These are phyloP conservation scores for Bugulina stolonifera DNA, from an alignment of 2,888 invertebrate species.

Conservation along the genomic window DNA sequence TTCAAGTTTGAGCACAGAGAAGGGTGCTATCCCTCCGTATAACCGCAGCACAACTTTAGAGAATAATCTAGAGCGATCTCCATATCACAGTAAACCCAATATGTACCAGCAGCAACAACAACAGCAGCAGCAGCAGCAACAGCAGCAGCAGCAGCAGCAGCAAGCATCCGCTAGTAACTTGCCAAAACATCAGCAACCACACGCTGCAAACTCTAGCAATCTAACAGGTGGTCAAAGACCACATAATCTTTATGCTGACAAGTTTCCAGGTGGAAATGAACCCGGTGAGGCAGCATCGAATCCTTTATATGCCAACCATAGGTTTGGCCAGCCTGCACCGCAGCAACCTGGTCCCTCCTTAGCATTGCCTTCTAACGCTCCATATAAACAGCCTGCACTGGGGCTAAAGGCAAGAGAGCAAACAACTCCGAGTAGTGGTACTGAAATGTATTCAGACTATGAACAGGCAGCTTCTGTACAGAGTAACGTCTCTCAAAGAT, in stretches of 20 bases:
- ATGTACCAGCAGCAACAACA: background rate
- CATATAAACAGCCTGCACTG: too few relatives aligned
- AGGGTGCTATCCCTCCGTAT: background rate
- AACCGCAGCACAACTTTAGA: constrained; percentile 6
- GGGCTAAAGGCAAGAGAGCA: too few relatives aligned
- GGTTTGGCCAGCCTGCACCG: background rate
- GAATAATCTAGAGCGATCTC: background rate
- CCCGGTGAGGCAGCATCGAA: background rate
- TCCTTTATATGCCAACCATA: background rate
- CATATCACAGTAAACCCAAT: background rate
- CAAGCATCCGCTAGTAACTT: too few relatives aligned
- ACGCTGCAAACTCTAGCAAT: background rate
- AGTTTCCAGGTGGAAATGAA: background rate
- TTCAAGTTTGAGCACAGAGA: constrained; percentile 14
- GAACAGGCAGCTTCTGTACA: too few relatives aligned
- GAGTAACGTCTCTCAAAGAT: too few relatives aligned
- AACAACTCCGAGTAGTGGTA: too few relatives aligned
- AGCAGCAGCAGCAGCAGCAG: too few relatives aligned
- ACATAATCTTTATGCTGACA: background rate
- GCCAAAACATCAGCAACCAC: too few relatives aligned
- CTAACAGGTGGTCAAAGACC: background rate
- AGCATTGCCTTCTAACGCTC: too few relatives aligned
- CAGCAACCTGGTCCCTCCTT: too few relatives aligned
- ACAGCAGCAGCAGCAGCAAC: too few relatives aligned
- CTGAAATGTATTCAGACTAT: too few relatives aligned